Conservation (phyloP, 1,140 invertebrate species). For the Sarcophaga bullata region DNA sequence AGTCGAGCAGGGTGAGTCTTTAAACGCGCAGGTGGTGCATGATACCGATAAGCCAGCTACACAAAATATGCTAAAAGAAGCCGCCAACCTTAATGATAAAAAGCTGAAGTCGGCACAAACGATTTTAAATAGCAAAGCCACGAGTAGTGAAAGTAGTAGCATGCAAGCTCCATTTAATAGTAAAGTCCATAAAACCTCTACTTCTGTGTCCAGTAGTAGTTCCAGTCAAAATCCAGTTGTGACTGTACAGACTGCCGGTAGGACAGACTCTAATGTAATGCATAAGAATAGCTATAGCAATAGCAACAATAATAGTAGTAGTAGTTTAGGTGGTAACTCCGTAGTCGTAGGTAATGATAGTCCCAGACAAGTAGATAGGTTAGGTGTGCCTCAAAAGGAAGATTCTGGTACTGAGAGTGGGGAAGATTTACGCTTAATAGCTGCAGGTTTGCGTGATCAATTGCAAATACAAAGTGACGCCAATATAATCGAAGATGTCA, state of each 20-base stretch:
- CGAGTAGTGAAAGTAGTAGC: slow-evolving; percentile 49
- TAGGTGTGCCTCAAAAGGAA: slow-evolving; percentile 64
- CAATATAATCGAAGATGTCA: slow-evolving; percentile 80
- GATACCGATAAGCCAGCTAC: slow-evolving; percentile 42
- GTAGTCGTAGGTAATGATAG: slow-evolving; percentile 44
- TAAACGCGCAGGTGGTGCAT: slow-evolving; percentile 68
- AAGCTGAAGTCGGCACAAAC: slow-evolving; percentile 47
- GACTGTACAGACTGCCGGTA: slow-evolving; percentile 48
- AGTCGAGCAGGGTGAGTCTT: slow-evolving; percentile 66
- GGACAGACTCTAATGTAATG: slow-evolving; percentile 28
- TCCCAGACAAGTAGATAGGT: slow-evolving; percentile 50
- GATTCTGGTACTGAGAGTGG: slow-evolving; percentile 77
- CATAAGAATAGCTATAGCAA: background rate
- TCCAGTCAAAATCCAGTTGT: slow-evolving; percentile 31
- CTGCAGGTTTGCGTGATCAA: slow-evolving; percentile 60
- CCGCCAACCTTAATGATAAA: slow-evolving; percentile 37
- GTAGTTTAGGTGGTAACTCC: background rate
- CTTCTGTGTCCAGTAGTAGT: background rate
- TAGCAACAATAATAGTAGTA: slow-evolving; percentile 28
- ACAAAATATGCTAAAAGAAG: slow-evolving; percentile 57
- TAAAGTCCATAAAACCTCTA: slow-evolving; percentile 27
- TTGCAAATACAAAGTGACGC: slow-evolving; percentile 56
- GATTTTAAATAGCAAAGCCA: slow-evolving; percentile 13
- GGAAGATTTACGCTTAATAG: slow-evolving; percentile 69
- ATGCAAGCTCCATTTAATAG: slow-evolving; percentile 41